phyloP scores from a whole-genome alignment of 2,888 invertebrate genomes.

The Timandra comae region DNA sequence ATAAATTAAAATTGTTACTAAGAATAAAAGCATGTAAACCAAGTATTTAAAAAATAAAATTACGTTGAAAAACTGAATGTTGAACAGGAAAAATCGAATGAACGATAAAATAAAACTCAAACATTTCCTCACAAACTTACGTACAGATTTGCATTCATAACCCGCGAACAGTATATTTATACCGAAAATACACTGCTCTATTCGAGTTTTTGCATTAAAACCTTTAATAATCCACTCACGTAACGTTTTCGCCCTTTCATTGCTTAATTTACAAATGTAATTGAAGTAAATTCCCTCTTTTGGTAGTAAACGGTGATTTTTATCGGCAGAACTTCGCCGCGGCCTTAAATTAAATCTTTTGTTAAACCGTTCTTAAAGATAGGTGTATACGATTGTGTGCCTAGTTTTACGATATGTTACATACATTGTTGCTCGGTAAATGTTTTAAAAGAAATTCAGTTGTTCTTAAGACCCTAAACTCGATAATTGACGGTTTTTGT shows the following conservation, averaged over 20 bases:
- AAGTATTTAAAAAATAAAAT: no score
- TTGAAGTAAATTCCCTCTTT: constrained; percentile 26
- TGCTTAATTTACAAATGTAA: constrained; percentile 31
- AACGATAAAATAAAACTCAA: no score
- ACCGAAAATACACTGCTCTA: neutral
- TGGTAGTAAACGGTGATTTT: constrained; percentile 21
- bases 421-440: no score
- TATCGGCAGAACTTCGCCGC: constrained; percentile 13
- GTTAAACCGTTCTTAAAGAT: constrained; percentile 7
- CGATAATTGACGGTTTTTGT: no score
- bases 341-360: constrained; percentile 9
- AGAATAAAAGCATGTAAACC: no score
- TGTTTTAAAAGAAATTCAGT: no score
- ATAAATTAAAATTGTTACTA: no score
- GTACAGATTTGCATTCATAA: neutral
- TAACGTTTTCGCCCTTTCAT: constrained; percentile 24
- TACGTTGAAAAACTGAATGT: no score
- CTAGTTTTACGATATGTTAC: constrained; percentile 5
- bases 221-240: constrained; percentile 18
- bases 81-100: no score
- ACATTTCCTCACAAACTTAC: no score
- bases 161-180: neutral
- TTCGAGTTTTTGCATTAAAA: constrained; percentile 3
- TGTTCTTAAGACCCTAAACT: no score
- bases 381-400: constrained; percentile 6